phyloP scores from a whole-genome alignment of 2,797 vertebrate species.

The Saxicola maurus region DNA sequence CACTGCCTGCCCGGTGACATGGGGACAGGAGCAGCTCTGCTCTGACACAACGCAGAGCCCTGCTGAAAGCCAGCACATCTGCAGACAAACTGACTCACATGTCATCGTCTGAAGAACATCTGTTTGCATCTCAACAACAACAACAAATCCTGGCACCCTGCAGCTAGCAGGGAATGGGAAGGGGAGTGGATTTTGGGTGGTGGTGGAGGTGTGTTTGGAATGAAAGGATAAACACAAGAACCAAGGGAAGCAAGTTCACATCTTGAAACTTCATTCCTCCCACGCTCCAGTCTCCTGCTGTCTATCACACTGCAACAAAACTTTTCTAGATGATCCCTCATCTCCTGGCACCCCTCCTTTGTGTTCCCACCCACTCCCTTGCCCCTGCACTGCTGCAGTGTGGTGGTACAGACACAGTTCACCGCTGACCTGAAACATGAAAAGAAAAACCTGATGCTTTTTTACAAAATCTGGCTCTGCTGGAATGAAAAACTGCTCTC shows the following conservation, averaged over 20 bases:
- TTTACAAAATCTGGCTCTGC: not conserved
- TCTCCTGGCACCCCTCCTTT: not conserved
- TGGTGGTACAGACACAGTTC: not conserved
- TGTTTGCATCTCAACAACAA: not conserved
- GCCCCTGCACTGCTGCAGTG: not conserved
- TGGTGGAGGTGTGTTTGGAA: not conserved
- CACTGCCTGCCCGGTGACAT: accelerated
- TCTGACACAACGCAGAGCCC: not conserved
- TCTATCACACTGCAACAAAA: not conserved
- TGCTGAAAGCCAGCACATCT: not conserved
- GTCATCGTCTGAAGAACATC: not conserved
- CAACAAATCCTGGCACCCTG: not conserved
- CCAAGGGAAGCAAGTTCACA: not conserved
- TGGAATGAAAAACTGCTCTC: not conserved
- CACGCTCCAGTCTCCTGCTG: not conserved
- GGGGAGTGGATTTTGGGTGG: not conserved
- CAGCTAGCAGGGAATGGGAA: not conserved
- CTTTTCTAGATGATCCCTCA: not conserved
- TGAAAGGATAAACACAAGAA: not conserved
- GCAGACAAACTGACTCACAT: not conserved
- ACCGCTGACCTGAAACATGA: not conserved
- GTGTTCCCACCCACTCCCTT: not conserved
- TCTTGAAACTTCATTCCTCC: not conserved
- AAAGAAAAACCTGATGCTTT: not conserved
- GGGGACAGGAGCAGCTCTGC: not conserved